Conservation (phyloP, 2,888 invertebrate genomes). For the Orthosia gothica region DNA sequence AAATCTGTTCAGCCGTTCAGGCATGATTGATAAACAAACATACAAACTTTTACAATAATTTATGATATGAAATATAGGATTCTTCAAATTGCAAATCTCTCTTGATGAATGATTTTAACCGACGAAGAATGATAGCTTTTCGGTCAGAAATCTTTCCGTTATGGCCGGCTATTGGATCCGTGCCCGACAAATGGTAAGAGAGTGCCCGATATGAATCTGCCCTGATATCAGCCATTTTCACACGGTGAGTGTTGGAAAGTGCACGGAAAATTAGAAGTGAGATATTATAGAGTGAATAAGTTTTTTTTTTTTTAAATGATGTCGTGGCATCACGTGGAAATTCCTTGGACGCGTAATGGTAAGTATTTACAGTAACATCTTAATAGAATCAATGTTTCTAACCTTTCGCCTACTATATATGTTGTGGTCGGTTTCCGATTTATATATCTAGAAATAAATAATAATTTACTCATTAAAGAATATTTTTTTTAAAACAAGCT, state of each 20-base stretch:
- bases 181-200: conserved; percentile 12
- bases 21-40: too few species aligned
- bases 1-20: too few species aligned
- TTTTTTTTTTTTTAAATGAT: conserved; percentile 2
- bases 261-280: not conserved
- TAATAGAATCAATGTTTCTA: too few species aligned
- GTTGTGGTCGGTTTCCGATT: not conserved
- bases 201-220: not conserved
- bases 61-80: not conserved
- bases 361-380: not conserved
- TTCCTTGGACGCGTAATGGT: conserved; percentile 20
- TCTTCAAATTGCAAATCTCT: not conserved
- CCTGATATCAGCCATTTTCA: conserved; percentile 4
- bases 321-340: conserved; percentile 36
- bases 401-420: too few species aligned
- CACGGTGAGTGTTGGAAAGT: conserved; percentile 9
- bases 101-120: not conserved
- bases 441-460: too few species aligned
- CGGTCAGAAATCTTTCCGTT: not conserved
- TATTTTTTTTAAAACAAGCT: too few species aligned
- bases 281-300: not conserved
- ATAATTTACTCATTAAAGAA: too few species aligned
- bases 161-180: conserved; percentile 20
- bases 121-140: conserved; percentile 5
- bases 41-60: not conserved